Conservation (phyloP, 2,888 invertebrate species). For the Trichogramma dendrolimi region DNA sequence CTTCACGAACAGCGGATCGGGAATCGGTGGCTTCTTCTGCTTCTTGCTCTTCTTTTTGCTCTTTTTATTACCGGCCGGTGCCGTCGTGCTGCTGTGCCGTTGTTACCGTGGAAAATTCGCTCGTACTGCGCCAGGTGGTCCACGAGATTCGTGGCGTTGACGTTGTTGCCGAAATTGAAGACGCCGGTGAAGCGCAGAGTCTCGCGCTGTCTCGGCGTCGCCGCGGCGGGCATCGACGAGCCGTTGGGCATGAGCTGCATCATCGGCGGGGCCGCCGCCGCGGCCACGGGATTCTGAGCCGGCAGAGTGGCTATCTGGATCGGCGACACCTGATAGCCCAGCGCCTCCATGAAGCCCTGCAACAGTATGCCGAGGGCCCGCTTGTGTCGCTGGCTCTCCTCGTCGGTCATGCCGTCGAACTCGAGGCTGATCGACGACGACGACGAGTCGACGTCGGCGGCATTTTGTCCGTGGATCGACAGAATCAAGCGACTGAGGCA, state of each 20-base stretch:
- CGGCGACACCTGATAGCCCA: slow-evolving; percentile 44
- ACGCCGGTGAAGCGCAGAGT: slow-evolving; percentile 47
- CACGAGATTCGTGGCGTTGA: slow-evolving; percentile 35
- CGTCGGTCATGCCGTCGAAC: not conserved
- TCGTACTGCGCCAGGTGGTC: slow-evolving; percentile 47
- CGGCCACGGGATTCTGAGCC: slow-evolving; percentile 33
- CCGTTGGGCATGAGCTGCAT: slow-evolving; percentile 12
- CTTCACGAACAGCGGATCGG: slow-evolving; percentile 39
- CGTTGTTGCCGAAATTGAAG: slow-evolving; percentile 45
- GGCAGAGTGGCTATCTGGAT: slow-evolving; percentile 42
- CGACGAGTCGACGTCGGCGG: too few relatives aligned
- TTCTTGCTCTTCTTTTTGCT: slow-evolving; percentile 10
- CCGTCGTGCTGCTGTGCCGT: slow-evolving; percentile 11
- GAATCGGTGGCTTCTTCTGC: slow-evolving; percentile 21
- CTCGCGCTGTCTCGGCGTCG: slow-evolving; percentile 38
- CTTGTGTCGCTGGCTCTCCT: slow-evolving; percentile 30
- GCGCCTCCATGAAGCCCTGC: slow-evolving; percentile 44
- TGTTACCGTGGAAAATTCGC: slow-evolving; percentile 41
- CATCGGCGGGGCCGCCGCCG: slow-evolving; percentile 13
- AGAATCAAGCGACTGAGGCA: slow-evolving; percentile 1
- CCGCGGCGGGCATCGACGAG: slow-evolving; percentile 8
- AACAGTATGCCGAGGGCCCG: slow-evolving; percentile 46
- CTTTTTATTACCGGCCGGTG: not conserved
- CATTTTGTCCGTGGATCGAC: too few relatives aligned
- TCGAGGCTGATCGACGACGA: too few relatives aligned